Percentiles rank a stretch among this genome's conserved stretches.
These are phyloP conservation scores for Grammomys surdaster DNA, from an alignment of 2,113 vertebrate genomes.

Conservation along the genomic window DNA sequence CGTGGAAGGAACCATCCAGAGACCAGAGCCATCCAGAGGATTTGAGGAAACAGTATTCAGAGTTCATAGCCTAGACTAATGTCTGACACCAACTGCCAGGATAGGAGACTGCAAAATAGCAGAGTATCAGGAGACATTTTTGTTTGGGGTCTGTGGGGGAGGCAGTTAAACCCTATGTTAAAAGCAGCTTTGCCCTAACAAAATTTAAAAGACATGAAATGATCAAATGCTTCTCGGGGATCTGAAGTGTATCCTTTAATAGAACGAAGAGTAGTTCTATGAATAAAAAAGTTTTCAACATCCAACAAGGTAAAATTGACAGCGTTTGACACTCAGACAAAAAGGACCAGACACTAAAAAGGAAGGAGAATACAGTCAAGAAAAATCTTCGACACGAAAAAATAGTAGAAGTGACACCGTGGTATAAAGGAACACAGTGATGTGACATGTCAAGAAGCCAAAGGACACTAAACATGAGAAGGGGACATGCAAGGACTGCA, in stretches of 20 bases:
- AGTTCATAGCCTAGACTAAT: not conserved
- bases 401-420: not conserved
- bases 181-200: not conserved
- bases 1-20: not conserved
- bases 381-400: not conserved
- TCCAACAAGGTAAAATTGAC: not conserved
- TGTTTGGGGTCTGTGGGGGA: not conserved
- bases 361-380: not conserved
- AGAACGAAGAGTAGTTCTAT: not conserved
- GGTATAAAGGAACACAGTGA: not conserved
- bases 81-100: not conserved
- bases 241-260: not conserved
- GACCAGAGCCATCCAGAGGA: not conserved
- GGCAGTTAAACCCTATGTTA: not conserved
- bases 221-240: conserved; percentile 5
- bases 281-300: not conserved
- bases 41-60: not conserved
- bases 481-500: not conserved
- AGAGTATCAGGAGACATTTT: not conserved
- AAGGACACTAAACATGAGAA: not conserved
- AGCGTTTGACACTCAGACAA: conserved; percentile 28
- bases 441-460: not conserved
- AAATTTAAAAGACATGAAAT: conserved; percentile 24
- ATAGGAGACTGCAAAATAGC: not conserved
- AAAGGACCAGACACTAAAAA: not conserved